Conservation (phyloP, 2,888 invertebrate genomes). For the Drosophila kanekoi region DNA sequence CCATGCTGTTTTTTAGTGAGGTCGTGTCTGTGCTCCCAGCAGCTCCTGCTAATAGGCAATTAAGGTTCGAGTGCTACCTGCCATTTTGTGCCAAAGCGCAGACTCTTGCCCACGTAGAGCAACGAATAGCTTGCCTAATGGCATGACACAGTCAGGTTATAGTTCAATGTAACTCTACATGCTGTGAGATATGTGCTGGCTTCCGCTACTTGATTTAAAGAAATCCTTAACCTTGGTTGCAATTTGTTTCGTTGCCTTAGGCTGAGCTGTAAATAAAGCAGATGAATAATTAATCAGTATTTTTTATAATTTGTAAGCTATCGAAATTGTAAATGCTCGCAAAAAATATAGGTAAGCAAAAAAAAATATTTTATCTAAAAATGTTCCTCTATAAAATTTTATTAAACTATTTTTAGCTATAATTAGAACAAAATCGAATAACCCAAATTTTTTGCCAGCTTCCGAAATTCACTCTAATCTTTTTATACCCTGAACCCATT, state of each 20-base stretch:
- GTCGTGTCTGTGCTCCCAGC: constrained; percentile 68
- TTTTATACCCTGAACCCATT: no score
- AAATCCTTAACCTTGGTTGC: not conserved
- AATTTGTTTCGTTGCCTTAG: not conserved
- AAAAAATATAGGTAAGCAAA: no score
- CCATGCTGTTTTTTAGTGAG: constrained; percentile 53
- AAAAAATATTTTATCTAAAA: no score
- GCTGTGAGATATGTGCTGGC: not conserved
- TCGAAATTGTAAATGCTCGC: no score
- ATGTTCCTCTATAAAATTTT: no score
- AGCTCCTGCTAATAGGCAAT: constrained; percentile 77
- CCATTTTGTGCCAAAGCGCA: constrained; percentile 64
- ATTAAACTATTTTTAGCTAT: no score
- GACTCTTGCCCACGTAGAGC: constrained; percentile 19
- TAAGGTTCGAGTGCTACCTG: constrained; percentile 76
- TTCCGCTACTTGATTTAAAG: not conserved
- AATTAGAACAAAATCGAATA: no score
- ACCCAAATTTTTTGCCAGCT: no score
- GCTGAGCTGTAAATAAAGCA: no score
- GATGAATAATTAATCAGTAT: no score
- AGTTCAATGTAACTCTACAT: constrained; percentile 48
- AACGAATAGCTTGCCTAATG: constrained; percentile 56
- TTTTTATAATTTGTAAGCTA: no score
- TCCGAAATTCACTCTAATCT: no score
- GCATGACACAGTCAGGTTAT: constrained; percentile 46